These are phyloP conservation scores for Drosophila nigromelanica DNA, from an alignment of 1,140 invertebrate species.

Conservation along the genomic window DNA sequence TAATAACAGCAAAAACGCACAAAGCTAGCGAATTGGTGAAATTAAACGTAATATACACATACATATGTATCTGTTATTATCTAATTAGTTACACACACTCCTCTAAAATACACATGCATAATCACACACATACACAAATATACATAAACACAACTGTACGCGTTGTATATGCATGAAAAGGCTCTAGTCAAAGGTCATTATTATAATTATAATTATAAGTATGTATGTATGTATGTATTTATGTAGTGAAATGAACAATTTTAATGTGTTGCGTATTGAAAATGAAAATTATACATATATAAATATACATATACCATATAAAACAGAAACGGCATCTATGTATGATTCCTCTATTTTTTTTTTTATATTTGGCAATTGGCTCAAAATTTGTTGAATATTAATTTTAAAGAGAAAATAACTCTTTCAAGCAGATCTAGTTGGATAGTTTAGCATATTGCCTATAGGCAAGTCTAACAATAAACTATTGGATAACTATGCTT, in stretches of 20 bases:
- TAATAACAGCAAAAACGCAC: constrained; percentile 58
- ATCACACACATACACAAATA: constrained; percentile 29
- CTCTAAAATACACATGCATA: constrained; percentile 13
- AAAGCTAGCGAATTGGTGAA: constrained; percentile 80
- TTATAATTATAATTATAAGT: constrained; percentile 56
- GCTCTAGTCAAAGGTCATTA: constrained; percentile 52
- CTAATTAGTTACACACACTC: constrained; percentile 23
- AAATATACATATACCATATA: constrained; percentile 34
- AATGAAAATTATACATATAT: constrained; percentile 62
- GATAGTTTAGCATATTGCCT: not conserved
- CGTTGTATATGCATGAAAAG: constrained; percentile 30
- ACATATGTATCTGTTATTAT: constrained; percentile 24
- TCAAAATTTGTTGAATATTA: not conserved
- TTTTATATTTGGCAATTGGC: not conserved
- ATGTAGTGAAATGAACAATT: constrained; percentile 70
- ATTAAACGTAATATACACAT: constrained; percentile 55
- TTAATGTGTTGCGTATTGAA: constrained; percentile 77
- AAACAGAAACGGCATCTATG: constrained; percentile 16
- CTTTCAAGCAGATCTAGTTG: constrained; percentile 6
- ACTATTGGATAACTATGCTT: constrained; percentile 6
- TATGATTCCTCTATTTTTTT: constrained; percentile 13
- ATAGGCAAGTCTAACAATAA: constrained; percentile 43
- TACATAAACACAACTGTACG: constrained; percentile 8
- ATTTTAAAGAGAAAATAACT: constrained; percentile 12
- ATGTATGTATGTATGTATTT: constrained; percentile 77